A percentile compares a stretch with the other conserved stretches of the same genome.
These are phyloP conservation scores for Arvicola amphibius DNA, from an alignment of 2,797 vertebrate species.

Conservation along the genomic window DNA sequence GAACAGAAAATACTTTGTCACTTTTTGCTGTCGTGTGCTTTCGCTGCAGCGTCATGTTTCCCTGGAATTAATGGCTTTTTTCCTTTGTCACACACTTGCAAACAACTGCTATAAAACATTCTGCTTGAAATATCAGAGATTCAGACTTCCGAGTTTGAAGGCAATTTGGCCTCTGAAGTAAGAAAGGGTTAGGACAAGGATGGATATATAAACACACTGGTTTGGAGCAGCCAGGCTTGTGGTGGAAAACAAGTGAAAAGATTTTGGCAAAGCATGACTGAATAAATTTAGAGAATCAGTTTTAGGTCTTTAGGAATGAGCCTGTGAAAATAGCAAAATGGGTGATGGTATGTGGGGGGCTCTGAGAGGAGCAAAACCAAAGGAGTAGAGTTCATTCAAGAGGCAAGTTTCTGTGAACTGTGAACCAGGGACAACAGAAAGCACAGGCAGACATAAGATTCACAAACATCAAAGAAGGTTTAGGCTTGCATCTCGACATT, in stretches of 20 bases:
- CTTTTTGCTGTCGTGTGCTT: neutral
- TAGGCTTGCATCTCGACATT: neutral
- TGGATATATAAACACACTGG: neutral
- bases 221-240: neutral
- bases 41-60: neutral
- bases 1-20: neutral
- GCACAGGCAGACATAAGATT: neutral
- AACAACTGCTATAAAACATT: neutral
- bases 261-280: neutral
- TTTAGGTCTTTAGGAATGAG: constrained; percentile 23
- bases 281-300: neutral
- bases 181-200: neutral
- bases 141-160: neutral
- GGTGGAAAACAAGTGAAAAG: neutral
- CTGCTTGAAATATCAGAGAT: neutral
- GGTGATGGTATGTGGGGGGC: neutral
- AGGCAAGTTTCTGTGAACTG: neutral
- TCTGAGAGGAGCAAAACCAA: neutral
- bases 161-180: neutral
- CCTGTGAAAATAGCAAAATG: neutral
- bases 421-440: neutral
- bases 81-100: neutral
- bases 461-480: neutral
- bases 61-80: neutral
- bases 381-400: neutral